These are phyloP conservation scores for Tigriopus californicus DNA, from an alignment of 2,888 invertebrate genomes.

Conservation along the genomic window DNA sequence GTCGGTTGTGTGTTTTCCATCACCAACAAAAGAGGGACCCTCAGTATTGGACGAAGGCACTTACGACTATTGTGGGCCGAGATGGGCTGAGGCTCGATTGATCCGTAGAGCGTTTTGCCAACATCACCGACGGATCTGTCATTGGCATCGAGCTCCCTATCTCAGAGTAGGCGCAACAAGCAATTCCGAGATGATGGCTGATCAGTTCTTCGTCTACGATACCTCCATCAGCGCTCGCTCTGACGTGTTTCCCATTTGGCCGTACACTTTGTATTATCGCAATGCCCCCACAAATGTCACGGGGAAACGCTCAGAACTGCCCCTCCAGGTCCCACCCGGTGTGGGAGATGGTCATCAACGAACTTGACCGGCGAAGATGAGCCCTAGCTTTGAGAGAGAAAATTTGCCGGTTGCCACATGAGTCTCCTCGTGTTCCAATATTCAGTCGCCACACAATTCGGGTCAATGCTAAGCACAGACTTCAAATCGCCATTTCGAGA, in stretches of 20 bases:
- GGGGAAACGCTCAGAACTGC: constrained; percentile 79
- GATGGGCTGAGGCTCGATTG: constrained; percentile 73
- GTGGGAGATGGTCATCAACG: constrained; percentile 94
- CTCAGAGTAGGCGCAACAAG: constrained; percentile 72
- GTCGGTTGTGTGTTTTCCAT: constrained; percentile 78
- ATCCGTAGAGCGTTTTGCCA: constrained; percentile 55
- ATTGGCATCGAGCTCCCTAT: constrained; percentile 75
- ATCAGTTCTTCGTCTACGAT: constrained; percentile 83
- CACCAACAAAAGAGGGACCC: constrained; percentile 81
- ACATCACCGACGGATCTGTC: constrained; percentile 75
- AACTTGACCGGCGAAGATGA: constrained; percentile 79
- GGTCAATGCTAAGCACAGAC: too few species aligned
- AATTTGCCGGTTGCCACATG: constrained; percentile 75
- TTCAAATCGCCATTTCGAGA: constrained; percentile 79
- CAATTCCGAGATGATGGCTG: constrained; percentile 94
- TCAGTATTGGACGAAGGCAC: constrained; percentile 67
- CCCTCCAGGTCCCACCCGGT: constrained; percentile 63
- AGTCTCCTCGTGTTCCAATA: constrained; percentile 84
- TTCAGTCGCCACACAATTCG: constrained; percentile 29
- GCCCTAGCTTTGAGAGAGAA: constrained; percentile 79
- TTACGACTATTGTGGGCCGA: constrained; percentile 81
- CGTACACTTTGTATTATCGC: constrained; percentile 86
- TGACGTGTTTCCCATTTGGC: constrained; percentile 84
- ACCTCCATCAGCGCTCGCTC: constrained; percentile 78
- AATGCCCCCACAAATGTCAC: too few species aligned